Evolutionary conservation across 1,140 invertebrate species (phyloP), one percentile per base, ranked within the genome.

Genomic region (Metaphire vulgaris): DNA sequence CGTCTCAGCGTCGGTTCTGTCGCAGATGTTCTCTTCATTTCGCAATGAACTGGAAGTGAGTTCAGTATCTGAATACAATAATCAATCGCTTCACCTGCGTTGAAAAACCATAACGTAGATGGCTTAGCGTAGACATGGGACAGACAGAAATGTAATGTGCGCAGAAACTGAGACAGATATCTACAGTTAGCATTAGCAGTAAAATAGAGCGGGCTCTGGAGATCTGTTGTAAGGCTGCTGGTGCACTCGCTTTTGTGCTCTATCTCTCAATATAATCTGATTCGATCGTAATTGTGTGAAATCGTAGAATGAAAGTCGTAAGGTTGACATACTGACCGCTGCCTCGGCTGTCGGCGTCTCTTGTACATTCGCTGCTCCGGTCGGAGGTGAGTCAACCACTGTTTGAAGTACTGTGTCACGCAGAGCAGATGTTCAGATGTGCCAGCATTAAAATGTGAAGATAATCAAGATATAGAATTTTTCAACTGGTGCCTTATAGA

Each of bases 341-440:
- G 96, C 96, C 0, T 97, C 94, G 86, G 96, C 96, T 1, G 95
- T 97, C 0, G 96, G 96, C 1, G 96, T 98, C 0, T 95, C 94
- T 0, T 92, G 94, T 68, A 97, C 95, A 83, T 98, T 98, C 87
- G 95, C 93, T 0, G 94, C 95, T 0, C 96, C 95, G 1, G 94
- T 98, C 65, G 95, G 95, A 84, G 95, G 92, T 93, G 85, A 86
- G 84, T 66, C 29, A n/a, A 15, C 14, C 15, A 29, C 14, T 21
- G 16, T 69, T 16, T 16, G 15, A 14, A 14, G 14, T 69, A 69
- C 14, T 14, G 16, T 69, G 69, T 29, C 69, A 16, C 29, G 16
- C 29, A 16, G 14, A 14, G 16, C n/a, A n/a, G n/a, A n/a, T n/a
- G n/a, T n/a, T n/a, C n/a, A n/a, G n/a, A n/a, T n/a, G 64, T 15